Evolutionary conservation across 2,888 invertebrate species (phyloP).

Genomic region (Parelbella ahira): DNA sequence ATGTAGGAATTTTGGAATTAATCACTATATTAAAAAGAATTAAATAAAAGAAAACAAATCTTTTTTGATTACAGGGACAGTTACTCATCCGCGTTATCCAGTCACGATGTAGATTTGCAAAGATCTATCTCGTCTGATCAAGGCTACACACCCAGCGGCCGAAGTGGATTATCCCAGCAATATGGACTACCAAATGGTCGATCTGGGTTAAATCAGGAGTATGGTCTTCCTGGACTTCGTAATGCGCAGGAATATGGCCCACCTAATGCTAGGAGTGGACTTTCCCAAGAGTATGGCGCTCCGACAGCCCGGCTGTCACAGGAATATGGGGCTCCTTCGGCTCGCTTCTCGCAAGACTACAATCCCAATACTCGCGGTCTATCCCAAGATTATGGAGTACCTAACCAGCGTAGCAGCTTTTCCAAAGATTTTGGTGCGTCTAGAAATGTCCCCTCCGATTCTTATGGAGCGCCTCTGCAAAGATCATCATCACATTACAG

Average conservation of each 20-base stretch:
- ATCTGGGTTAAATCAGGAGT: slow-evolving; percentile 34
- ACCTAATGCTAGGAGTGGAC: slow-evolving; percentile 40
- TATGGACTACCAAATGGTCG: slow-evolving; percentile 32
- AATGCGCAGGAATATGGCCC: slow-evolving; percentile 39
- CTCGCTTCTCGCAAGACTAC: slow-evolving; percentile 39
- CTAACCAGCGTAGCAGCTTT: slow-evolving; percentile 9
- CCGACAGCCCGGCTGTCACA: slow-evolving; percentile 31
- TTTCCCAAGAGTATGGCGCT: slow-evolving; percentile 18
- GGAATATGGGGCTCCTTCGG: slow-evolving; percentile 36
- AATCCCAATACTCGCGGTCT: slow-evolving; percentile 38
- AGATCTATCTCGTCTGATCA: slow-evolving; percentile 35
- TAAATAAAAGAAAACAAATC: too few relatives aligned
- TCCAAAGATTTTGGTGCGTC: slow-evolving; percentile 11
- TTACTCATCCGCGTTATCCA: slow-evolving; percentile 48
- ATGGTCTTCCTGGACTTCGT: slow-evolving; percentile 39
- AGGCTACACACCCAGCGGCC: slow-evolving; percentile 25
- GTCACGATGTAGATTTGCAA: slow-evolving; percentile 31
- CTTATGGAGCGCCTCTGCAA: slow-evolving; percentile 37
- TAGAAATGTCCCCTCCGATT: slow-evolving; percentile 33
- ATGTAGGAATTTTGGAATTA: slow-evolving; percentile 34
- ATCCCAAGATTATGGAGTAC: slow-evolving; percentile 37
- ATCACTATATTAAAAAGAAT: too few relatives aligned
- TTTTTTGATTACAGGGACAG: slow-evolving; percentile 46
- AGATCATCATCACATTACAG: slow-evolving; percentile 39
- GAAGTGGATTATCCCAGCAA: slow-evolving; percentile 31